These are phyloP conservation scores for Cheilosia grossa DNA, from an alignment of 2,888 invertebrate genomes.

Conservation along the genomic window DNA sequence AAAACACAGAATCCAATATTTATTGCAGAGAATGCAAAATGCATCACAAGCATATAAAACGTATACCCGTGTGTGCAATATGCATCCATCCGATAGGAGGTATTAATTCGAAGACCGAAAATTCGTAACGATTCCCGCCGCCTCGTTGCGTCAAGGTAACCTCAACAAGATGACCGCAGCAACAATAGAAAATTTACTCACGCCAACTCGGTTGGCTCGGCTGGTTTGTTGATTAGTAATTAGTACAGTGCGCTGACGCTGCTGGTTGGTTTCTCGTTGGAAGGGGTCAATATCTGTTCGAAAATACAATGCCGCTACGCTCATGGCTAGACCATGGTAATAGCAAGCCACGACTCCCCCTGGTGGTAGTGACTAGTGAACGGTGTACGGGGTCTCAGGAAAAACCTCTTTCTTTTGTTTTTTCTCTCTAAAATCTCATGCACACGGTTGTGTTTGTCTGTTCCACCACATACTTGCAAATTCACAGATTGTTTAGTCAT, in stretches of 20 bases:
- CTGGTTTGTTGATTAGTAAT: conserved; percentile 65
- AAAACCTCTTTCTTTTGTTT: conserved; percentile 68
- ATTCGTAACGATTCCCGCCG: conserved; percentile 58
- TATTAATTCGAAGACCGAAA: conserved; percentile 36
- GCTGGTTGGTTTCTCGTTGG: neutral
- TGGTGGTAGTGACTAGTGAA: conserved; percentile 9
- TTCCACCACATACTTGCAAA: conserved; percentile 47
- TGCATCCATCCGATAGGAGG: conserved; percentile 46
- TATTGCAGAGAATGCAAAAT: conserved; percentile 18
- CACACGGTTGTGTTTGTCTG: conserved; percentile 1
- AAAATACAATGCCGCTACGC: conserved; percentile 69
- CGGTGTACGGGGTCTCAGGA: conserved; percentile 38
- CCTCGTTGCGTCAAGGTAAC: conserved; percentile 72
- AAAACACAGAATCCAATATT: conserved; percentile 25
- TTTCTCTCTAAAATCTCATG: conserved; percentile 30
- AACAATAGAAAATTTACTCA: conserved; percentile 68
- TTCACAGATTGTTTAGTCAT: conserved; percentile 60
- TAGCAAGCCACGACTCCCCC: conserved; percentile 10
- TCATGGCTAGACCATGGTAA: conserved; percentile 62
- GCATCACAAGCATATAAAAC: conserved; percentile 29
- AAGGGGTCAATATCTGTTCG: conserved; percentile 66
- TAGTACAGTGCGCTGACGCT: conserved; percentile 53
- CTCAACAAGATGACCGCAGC: conserved; percentile 64
- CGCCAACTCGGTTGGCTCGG: conserved; percentile 51
- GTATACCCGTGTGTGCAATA: neutral